A percentile compares a stretch with the other conserved stretches of the same genome.
phyloP scores from a whole-genome alignment of 2,797 vertebrate genomes.

The Labeo calbasu region DNA sequence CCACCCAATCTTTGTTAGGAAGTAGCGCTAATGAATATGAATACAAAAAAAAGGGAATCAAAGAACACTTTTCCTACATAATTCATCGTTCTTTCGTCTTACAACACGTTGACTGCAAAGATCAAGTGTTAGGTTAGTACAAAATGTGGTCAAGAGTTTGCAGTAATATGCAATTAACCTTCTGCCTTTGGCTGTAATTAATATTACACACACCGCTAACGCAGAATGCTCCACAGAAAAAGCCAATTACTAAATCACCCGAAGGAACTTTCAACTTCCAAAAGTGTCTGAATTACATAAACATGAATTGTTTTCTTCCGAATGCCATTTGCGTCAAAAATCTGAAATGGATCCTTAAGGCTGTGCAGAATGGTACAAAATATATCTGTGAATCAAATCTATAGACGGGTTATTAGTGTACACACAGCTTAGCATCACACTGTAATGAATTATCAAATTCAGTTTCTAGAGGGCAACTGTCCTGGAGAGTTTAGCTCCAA shows the following conservation, averaged over 20 bases:
- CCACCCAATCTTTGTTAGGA: background rate
- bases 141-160: slow-evolving; percentile 63
- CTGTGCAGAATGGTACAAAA: background rate
- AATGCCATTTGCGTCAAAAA: slow-evolving; percentile 17
- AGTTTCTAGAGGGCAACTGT: no score
- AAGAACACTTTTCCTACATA: background rate
- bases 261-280: slow-evolving; percentile 10
- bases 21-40: background rate
- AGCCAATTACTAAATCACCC: slow-evolving; percentile 51
- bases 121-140: slow-evolving; percentile 32
- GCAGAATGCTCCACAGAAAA: slow-evolving; percentile 37
- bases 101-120: slow-evolving; percentile 20
- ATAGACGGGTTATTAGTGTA: slow-evolving; percentile 18
- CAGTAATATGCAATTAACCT: slow-evolving; percentile 66
- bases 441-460: background rate
- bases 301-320: slow-evolving; percentile 2
- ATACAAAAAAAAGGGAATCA: slow-evolving; percentile 6
- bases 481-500: no score
- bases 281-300: slow-evolving; percentile 33
- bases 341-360: slow-evolving; percentile 20
- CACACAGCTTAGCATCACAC: slow-evolving; percentile 32
- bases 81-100: slow-evolving; percentile 31
- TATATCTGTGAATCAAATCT: slow-evolving; percentile 27
- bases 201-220: slow-evolving; percentile 60
- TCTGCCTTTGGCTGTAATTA: slow-evolving; percentile 64